These are phyloP conservation scores for Syngnathus rostellatus DNA, from an alignment of 2,797 vertebrate species.

Conservation along the genomic window DNA sequence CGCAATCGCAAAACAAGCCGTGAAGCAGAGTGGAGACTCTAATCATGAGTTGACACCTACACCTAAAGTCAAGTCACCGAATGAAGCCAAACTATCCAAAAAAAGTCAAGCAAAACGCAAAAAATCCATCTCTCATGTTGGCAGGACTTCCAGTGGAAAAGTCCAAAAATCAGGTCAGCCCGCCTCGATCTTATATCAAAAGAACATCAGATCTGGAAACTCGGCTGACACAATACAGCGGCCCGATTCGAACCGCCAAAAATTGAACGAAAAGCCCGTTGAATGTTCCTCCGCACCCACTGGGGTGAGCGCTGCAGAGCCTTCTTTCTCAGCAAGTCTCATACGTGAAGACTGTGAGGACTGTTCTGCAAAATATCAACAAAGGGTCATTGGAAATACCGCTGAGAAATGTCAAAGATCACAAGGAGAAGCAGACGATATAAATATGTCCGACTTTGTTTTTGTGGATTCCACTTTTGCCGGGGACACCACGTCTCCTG, in stretches of 20 bases:
- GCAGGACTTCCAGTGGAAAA: not conserved
- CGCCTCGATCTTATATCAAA: conserved; percentile 3
- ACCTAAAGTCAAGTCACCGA: not conserved
- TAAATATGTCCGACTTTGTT: not conserved
- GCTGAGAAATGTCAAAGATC: not conserved
- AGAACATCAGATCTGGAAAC: not conserved
- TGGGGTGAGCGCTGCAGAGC: not conserved
- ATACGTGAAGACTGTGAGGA: not conserved
- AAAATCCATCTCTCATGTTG: not conserved
- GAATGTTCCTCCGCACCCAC: not conserved
- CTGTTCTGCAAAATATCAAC: not conserved
- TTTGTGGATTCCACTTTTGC: not conserved
- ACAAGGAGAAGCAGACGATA: not conserved
- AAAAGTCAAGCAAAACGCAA: not conserved
- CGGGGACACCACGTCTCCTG: not conserved
- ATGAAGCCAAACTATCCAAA: not conserved
- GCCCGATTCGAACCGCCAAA: not conserved
- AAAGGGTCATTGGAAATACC: not conserved
- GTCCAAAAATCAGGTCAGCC: conserved; percentile 13
- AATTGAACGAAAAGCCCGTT: not conserved
- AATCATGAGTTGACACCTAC: not conserved
- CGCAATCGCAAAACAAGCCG: not conserved
- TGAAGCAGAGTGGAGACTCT: not conserved
- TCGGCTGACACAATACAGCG: not conserved
- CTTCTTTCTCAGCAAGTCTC: not conserved